Conservation (phyloP, 2,113 vertebrate genomes). For the Probosciger aterrimus region DNA sequence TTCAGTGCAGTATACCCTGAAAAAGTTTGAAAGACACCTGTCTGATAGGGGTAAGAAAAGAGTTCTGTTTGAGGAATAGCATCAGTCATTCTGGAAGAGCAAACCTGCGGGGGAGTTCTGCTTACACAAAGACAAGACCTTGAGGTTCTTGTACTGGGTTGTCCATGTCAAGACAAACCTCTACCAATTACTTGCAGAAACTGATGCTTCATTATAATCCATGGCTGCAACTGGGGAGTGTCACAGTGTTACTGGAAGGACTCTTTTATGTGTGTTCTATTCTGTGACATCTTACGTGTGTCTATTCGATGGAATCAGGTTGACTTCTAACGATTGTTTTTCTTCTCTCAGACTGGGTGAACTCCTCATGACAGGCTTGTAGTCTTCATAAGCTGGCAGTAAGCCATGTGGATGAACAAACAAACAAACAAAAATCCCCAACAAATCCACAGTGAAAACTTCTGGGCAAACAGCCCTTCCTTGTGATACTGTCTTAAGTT, state of each 20-base stretch:
- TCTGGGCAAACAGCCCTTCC: slow-evolving; percentile 61
- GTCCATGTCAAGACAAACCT: neutral
- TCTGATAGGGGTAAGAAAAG: neutral
- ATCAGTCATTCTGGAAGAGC: neutral
- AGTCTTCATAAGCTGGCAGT: slow-evolving; percentile 38
- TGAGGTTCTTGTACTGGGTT: neutral
- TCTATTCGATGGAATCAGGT: neutral
- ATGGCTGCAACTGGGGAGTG: neutral
- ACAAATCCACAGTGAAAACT: slow-evolving; percentile 48
- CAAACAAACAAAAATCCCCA: slow-evolving; percentile 63
- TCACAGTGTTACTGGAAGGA: neutral
- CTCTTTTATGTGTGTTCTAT: neutral
- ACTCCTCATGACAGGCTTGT: slow-evolving; percentile 40
- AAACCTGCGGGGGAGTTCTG: neutral
- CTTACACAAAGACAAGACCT: neutral
- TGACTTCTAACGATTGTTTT: slow-evolving; percentile 18
- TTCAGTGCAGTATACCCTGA: neutral
- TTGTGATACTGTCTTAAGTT: slow-evolving; percentile 65
- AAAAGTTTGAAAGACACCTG: neutral
- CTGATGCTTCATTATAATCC: neutral
- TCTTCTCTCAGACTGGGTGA: neutral
- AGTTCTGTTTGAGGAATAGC: neutral
- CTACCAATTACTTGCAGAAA: neutral
- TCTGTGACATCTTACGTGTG: neutral
- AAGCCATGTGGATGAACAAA: slow-evolving; percentile 30